Evolutionary conservation across 2,888 invertebrate species (phyloP).

Genomic region (Junonia oenone): DNA sequence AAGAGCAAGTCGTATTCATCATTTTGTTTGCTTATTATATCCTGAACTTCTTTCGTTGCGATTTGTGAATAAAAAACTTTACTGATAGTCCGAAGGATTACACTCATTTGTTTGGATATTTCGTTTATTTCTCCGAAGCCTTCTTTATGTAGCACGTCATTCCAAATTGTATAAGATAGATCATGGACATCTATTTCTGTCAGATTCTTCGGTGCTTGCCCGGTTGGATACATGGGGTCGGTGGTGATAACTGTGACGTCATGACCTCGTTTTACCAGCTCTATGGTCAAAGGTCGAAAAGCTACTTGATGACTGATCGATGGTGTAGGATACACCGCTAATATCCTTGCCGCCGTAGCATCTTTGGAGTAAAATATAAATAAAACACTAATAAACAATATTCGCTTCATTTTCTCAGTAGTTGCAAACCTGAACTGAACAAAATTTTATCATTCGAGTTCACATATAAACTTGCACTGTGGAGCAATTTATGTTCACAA

Average conservation of each 20-base stretch:
- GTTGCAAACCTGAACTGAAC: not conserved
- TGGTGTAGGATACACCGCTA: conserved; percentile 45
- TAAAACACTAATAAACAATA: not conserved
- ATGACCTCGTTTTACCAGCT: conserved; percentile 48
- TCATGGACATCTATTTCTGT: conserved; percentile 43
- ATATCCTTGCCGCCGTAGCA: conserved; percentile 38
- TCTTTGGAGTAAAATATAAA: not conserved
- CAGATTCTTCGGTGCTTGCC: conserved; percentile 35
- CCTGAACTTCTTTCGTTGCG: conserved; percentile 30
- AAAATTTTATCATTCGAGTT: not conserved
- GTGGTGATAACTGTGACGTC: conserved; percentile 46
- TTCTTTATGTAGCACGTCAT: conserved; percentile 12
- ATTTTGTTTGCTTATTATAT: conserved; percentile 32
- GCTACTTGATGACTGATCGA: conserved; percentile 51
- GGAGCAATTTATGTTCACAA: too few relatives aligned
- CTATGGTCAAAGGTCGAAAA: conserved; percentile 39
- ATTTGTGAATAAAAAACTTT: conserved; percentile 31
- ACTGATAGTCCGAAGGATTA: conserved; percentile 2
- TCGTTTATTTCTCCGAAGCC: not conserved
- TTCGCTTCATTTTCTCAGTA: not conserved
- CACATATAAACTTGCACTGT: too few relatives aligned
- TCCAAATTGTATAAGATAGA: conserved; percentile 32
- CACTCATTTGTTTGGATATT: conserved; percentile 27
- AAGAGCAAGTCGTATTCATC: conserved; percentile 41
- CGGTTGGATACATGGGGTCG: conserved; percentile 35